Conservation (phyloP, 2,797 vertebrate species). For the Poeciliopsis presidionis region DNA sequence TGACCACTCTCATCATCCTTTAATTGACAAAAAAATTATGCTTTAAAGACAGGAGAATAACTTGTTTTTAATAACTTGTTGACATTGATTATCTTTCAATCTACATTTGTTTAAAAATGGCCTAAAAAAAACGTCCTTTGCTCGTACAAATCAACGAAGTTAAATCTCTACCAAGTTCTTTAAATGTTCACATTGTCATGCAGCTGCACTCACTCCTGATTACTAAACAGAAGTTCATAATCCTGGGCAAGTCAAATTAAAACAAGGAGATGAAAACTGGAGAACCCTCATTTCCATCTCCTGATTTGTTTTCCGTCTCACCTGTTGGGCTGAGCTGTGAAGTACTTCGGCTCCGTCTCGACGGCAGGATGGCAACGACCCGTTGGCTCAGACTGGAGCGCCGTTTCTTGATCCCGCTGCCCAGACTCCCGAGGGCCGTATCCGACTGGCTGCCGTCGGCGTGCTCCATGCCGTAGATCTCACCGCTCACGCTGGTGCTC, state of each 20-base stretch:
- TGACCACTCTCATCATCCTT: background rate
- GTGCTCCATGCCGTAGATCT: slow-evolving; percentile 94
- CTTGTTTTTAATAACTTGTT: background rate
- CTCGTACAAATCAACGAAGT: background rate
- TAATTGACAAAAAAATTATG: background rate
- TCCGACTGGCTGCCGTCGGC: slow-evolving; percentile 98
- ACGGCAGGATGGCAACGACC: slow-evolving; percentile 91
- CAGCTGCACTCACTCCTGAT: background rate
- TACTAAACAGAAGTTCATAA: background rate
- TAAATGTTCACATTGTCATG: background rate
- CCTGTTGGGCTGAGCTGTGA: slow-evolving; percentile 97
- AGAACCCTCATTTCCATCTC: background rate
- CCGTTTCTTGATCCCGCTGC: slow-evolving; percentile 91
- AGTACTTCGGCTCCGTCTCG: slow-evolving; percentile 94
- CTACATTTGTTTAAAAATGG: background rate
- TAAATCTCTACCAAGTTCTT: background rate
- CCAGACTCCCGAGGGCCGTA: slow-evolving; percentile 92
- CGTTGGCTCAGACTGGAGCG: slow-evolving; percentile 96
- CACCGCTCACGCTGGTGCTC: slow-evolving; percentile 96
- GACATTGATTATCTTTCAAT: background rate
- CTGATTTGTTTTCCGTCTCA: slow-evolving; percentile 51
- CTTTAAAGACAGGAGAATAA: background rate
- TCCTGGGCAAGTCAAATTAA: background rate
- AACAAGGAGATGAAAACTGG: too few species aligned
- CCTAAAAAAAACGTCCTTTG: background rate